Percentiles rank a stretch among this genome's conserved stretches.
Evolutionary conservation across 1,140 invertebrate genomes (phyloP).

Genomic region (Pachypeltis micranthus): DNA sequence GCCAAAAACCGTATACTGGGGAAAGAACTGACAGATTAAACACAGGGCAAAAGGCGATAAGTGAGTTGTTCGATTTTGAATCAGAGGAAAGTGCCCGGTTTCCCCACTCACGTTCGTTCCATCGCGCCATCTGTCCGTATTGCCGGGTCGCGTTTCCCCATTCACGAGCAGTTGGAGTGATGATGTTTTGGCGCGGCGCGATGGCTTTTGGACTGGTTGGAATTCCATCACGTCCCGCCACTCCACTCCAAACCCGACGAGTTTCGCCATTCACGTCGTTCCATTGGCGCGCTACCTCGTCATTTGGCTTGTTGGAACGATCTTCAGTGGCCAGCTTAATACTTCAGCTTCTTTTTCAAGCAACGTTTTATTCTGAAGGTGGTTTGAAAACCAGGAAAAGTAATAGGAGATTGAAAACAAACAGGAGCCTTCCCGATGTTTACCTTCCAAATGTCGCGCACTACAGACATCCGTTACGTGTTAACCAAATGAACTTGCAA

Average conservation of each 20-base stretch:
- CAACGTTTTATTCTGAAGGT: too few species aligned
- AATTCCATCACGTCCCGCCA: not conserved
- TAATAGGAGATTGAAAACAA: too few species aligned
- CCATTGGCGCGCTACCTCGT: constrained; percentile 3
- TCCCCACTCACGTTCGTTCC: not conserved
- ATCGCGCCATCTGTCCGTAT: not conserved
- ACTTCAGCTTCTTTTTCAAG: too few species aligned
- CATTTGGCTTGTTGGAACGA: constrained; percentile 5
- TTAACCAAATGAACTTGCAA: too few species aligned
- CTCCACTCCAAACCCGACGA: not conserved
- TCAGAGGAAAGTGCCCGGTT: not conserved
- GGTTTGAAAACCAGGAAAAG: too few species aligned
- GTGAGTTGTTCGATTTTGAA: too few species aligned
- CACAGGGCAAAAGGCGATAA: too few species aligned
- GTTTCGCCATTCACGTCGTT: constrained; percentile 1
- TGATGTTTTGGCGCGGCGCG: not conserved
- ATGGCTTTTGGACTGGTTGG: constrained; percentile 3
- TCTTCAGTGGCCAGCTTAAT: constrained; percentile 3
- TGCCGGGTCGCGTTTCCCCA: not conserved
- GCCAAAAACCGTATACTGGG: too few species aligned
- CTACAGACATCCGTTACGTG: too few species aligned
- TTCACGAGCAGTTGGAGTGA: constrained; percentile 1
- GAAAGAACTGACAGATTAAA: too few species aligned
- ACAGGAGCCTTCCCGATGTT: too few species aligned
- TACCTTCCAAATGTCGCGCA: too few species aligned